Conservation (phyloP, 2,888 invertebrate species). For the Peribatodes rhomboidaria region DNA sequence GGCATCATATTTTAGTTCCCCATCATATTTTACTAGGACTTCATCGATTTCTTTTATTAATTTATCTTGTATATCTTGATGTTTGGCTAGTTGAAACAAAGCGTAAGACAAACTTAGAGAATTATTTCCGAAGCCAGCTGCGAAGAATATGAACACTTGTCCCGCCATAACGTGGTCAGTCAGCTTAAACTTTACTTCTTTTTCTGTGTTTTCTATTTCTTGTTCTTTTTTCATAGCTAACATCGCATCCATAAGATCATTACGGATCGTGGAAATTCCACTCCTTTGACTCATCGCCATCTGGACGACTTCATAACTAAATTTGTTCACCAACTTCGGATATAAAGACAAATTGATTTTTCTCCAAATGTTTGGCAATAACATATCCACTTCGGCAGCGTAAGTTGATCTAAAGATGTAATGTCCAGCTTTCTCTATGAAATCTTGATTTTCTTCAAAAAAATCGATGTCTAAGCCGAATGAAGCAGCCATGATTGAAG, state of each 20-base stretch:
- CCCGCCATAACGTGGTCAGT: conserved; percentile 64
- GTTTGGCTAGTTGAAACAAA: conserved; percentile 68
- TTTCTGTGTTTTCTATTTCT: conserved; percentile 29
- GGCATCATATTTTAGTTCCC: conserved; percentile 68
- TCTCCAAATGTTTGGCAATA: conserved; percentile 51
- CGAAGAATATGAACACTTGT: conserved; percentile 74
- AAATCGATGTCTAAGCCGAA: conserved; percentile 54
- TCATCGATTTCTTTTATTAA: conserved; percentile 62
- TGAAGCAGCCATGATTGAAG: conserved; percentile 49
- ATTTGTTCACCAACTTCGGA: conserved; percentile 42
- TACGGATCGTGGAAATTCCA: conserved; percentile 28
- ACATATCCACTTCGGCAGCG: conserved; percentile 53
- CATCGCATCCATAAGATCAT: conserved; percentile 53
- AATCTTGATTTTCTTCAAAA: conserved; percentile 44
- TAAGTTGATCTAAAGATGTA: conserved; percentile 48
- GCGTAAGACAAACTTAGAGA: conserved; percentile 66
- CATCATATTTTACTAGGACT: conserved; percentile 59
- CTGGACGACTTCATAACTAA: conserved; percentile 51
- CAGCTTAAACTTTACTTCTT: conserved; percentile 49
- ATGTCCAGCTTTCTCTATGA: conserved; percentile 48
- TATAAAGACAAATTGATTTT: conserved; percentile 52
- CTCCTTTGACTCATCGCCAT: conserved; percentile 39
- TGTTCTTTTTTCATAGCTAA: conserved; percentile 45
- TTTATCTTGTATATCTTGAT: conserved; percentile 68
- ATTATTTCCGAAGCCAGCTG: conserved; percentile 77